These are phyloP conservation scores for Diarsia brunnea DNA, from an alignment of 2,888 invertebrate species.

Conservation along the genomic window DNA sequence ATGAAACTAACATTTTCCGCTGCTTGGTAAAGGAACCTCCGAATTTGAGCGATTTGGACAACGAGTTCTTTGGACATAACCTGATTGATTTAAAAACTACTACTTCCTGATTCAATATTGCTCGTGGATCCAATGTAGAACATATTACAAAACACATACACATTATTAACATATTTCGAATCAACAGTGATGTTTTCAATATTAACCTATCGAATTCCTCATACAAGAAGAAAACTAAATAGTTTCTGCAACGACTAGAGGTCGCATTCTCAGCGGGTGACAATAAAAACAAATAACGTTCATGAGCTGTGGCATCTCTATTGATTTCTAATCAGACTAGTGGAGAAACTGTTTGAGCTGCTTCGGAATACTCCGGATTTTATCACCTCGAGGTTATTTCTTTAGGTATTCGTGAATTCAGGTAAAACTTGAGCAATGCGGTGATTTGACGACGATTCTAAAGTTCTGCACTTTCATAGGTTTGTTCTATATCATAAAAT, in stretches of 20 bases:
- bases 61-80: not conserved
- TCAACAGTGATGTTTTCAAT: not conserved
- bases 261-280: slow-evolving; percentile 62
- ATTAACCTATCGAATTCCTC: not conserved
- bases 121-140: not conserved
- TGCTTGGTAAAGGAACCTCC: not conserved
- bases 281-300: slow-evolving; percentile 62
- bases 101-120: not conserved
- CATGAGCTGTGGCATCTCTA: slow-evolving; percentile 56
- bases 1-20: not conserved
- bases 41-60: not conserved
- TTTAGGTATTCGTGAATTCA: slow-evolving; percentile 19
- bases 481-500: slow-evolving; percentile 37
- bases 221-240: slow-evolving; percentile 25
- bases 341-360: slow-evolving; percentile 42
- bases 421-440: slow-evolving; percentile 34
- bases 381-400: slow-evolving; percentile 23
- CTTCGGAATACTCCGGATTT: slow-evolving; percentile 48
- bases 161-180: not conserved
- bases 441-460: not conserved
- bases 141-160: too few species aligned
- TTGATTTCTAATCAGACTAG: slow-evolving; percentile 68
- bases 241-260: slow-evolving; percentile 38
- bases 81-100: not conserved
- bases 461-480: slow-evolving; percentile 23